Conservation (phyloP, 2,888 invertebrate genomes). For the Ormyrus labotus region DNA sequence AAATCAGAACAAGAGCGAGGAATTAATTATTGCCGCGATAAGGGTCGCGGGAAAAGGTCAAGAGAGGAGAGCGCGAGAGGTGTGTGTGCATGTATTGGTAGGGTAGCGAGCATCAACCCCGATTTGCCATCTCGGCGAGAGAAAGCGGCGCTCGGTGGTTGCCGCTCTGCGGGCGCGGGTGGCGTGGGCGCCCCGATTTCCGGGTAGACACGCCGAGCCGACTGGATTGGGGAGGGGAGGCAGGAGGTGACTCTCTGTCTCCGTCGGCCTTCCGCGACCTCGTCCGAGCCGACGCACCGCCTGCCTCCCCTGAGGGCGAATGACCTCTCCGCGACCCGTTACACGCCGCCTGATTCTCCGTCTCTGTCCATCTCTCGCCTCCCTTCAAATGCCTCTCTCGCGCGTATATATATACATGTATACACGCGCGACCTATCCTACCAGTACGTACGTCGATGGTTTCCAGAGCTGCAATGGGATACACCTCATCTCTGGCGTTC, state of each 20-base stretch:
- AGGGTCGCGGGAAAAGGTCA: constrained; percentile 29
- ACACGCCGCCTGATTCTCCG: constrained; percentile 22
- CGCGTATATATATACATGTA: not conserved
- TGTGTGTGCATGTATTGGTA: not conserved
- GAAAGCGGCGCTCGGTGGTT: not conserved
- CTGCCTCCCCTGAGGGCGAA: constrained; percentile 29
- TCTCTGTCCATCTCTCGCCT: constrained; percentile 47
- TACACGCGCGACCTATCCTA: not conserved
- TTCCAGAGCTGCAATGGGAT: not conserved
- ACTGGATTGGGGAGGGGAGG: not conserved
- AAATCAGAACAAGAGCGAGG: not conserved
- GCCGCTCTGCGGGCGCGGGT: not conserved
- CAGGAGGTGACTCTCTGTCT: constrained; percentile 5
- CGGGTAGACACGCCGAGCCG: constrained; percentile 32
- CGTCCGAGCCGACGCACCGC: constrained; percentile 8
- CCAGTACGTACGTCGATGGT: not conserved
- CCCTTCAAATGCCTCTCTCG: not conserved
- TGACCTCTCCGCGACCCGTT: constrained; percentile 49
- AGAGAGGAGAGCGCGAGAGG: not conserved
- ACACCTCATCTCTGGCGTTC: not conserved
- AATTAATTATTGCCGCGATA: constrained; percentile 32
- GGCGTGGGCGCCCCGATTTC: constrained; percentile 41
- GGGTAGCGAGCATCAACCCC: constrained; percentile 34
- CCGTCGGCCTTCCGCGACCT: constrained; percentile 28
- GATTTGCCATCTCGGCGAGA: constrained; percentile 28